A percentile compares a stretch with the other conserved stretches of the same genome.
Conservation (phyloP, 2,797 vertebrate genomes). For the Atherinosoma microstoma region DNA sequence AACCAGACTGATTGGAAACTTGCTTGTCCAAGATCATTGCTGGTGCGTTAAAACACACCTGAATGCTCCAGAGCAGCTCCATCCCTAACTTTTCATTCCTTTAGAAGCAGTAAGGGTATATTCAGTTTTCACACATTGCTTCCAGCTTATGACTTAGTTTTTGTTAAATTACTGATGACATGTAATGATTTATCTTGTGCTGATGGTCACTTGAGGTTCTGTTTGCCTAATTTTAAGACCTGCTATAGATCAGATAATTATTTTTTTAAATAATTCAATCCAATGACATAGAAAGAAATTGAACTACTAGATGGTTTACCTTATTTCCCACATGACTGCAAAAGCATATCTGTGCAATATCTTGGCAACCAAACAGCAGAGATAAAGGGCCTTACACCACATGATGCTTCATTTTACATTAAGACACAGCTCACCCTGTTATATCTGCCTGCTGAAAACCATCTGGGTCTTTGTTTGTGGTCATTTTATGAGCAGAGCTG, state of each 20-base stretch:
- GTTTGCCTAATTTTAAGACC: neutral
- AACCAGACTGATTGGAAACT: neutral
- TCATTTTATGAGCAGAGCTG: slow-evolving; percentile 57
- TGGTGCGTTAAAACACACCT: neutral
- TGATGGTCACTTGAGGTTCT: neutral
- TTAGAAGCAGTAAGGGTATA: neutral
- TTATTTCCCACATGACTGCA: neutral
- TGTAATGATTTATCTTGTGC: neutral
- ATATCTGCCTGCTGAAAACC: slow-evolving; percentile 55
- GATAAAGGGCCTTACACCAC: slow-evolving; percentile 16
- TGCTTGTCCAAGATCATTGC: neutral
- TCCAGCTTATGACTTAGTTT: neutral
- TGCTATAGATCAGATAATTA: neutral
- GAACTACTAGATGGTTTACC: neutral
- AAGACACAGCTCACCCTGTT: slow-evolving; percentile 47
- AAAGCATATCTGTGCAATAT: slow-evolving; percentile 7
- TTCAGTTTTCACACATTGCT: neutral
- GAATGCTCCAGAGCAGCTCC: neutral
- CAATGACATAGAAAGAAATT: neutral
- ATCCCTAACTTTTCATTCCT: neutral
- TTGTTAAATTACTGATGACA: neutral
- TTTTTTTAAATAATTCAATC: neutral
- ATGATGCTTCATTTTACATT: slow-evolving; percentile 46
- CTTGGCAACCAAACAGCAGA: slow-evolving; percentile 15
- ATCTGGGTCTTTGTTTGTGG: slow-evolving; percentile 62